phyloP scores from a whole-genome alignment of 2,113 vertebrate genomes.

The Xiphophorus maculatus region DNA sequence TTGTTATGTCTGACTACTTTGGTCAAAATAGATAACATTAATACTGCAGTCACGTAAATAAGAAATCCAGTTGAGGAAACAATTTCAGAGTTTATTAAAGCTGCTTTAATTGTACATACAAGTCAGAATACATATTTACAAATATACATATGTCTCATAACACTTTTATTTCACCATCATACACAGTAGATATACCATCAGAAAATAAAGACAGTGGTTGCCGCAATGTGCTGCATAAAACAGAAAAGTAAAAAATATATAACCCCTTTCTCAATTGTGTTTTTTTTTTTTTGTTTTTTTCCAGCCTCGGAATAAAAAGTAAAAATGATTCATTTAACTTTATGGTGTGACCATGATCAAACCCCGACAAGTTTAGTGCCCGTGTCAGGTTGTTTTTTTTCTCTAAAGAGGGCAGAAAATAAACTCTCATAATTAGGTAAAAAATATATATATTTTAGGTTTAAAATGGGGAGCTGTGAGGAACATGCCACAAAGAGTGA shows the following conservation, averaged over 20 bases:
- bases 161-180: slow-evolving; percentile 69
- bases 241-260: slow-evolving; percentile 65
- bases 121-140: slow-evolving; percentile 84
- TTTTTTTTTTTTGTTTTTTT: slow-evolving; percentile 24
- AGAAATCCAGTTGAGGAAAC: slow-evolving; percentile 48
- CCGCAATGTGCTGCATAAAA: slow-evolving; percentile 82
- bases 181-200: slow-evolving; percentile 72
- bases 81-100: slow-evolving; percentile 81
- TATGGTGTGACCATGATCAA: slow-evolving; percentile 39
- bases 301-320: slow-evolving; percentile 39
- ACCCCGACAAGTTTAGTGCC: slow-evolving; percentile 61
- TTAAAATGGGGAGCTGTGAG: slow-evolving; percentile 24
- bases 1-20: no score
- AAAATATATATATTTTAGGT: slow-evolving; percentile 24
- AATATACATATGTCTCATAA: slow-evolving; percentile 72
- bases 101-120: slow-evolving; percentile 77
- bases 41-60: neutral
- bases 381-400: slow-evolving; percentile 32
- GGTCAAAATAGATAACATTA: no score
- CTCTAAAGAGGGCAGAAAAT: slow-evolving; percentile 51
- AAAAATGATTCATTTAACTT: slow-evolving; percentile 46
- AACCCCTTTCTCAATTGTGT: slow-evolving; percentile 38
- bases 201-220: slow-evolving; percentile 77
- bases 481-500: slow-evolving; percentile 57
- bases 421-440: slow-evolving; percentile 45